Evolutionary conservation across 2,797 vertebrate species (phyloP).

Genomic region (Danio kyathit): DNA sequence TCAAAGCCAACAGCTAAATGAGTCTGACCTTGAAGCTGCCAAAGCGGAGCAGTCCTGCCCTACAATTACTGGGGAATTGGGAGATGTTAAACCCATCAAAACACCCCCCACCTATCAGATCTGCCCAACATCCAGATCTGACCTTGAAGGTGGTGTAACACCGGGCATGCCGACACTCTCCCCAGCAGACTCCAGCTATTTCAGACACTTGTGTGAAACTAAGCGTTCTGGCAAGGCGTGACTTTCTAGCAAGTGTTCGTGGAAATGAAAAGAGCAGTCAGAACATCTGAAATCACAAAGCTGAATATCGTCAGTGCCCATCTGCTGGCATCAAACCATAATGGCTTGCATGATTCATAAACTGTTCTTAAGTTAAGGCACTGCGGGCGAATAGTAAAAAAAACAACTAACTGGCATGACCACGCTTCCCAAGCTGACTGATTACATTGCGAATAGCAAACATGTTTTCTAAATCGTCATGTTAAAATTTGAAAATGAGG

Average conservation of each 20-base stretch:
- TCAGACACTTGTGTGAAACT: constrained; percentile 34
- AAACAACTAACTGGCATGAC: no score
- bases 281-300: neutral
- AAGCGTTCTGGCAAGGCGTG: neutral
- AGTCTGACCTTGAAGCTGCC: constrained; percentile 60
- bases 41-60: constrained; percentile 50
- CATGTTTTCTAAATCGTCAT: no score
- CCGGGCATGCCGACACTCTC: constrained; percentile 27
- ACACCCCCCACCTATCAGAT: constrained; percentile 44
- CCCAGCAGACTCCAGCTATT: constrained; percentile 31
- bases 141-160: constrained; percentile 52
- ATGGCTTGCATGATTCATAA: neutral
- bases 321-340: neutral
- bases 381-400: no score
- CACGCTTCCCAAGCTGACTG: no score
- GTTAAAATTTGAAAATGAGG: no score
- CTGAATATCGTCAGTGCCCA: neutral
- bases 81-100: constrained; percentile 59
- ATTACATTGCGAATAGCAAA: no score
- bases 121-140: constrained; percentile 51
- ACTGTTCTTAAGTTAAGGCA: no score
- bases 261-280: neutral
- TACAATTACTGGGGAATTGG: constrained; percentile 60
- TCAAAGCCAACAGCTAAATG: constrained; percentile 60
- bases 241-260: constrained; percentile 13